Percentiles rank a stretch among this genome's conserved stretches.
phyloP scores from a whole-genome alignment of 2,113 vertebrate genomes.

The Phaethornis superciliosus region DNA sequence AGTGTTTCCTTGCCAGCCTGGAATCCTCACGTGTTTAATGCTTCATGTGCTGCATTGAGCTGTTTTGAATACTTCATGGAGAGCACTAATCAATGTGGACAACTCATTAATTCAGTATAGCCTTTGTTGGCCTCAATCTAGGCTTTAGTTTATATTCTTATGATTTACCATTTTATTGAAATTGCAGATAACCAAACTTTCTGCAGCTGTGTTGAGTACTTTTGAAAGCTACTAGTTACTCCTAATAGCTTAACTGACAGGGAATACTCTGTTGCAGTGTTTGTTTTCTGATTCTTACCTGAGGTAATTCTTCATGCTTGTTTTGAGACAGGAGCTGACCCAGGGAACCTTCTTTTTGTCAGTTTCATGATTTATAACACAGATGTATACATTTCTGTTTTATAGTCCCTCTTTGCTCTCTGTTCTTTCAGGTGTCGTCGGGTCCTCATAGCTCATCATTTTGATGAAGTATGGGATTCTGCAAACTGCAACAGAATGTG shows the following conservation, averaged over 20 bases:
- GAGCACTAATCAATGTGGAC: background rate
- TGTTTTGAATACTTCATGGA: background rate
- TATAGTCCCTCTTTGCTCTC: background rate
- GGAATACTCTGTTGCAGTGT: background rate
- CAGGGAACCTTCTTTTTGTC: background rate
- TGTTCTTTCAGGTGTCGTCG: conserved; percentile 86
- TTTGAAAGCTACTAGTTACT: background rate
- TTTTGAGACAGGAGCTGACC: background rate
- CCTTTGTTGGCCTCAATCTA: background rate
- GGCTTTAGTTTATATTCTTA: background rate
- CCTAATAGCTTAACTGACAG: background rate
- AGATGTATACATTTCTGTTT: background rate
- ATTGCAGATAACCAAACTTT: background rate
- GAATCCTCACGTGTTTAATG: background rate
- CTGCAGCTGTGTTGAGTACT: background rate
- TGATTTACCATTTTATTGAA: background rate
- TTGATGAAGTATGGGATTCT: conserved; percentile 95
- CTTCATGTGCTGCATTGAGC: background rate
- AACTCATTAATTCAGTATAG: background rate
- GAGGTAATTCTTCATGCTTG: background rate
- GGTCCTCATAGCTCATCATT: conserved; percentile 90
- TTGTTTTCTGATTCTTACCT: background rate
- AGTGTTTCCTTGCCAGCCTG: background rate
- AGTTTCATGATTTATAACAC: background rate
- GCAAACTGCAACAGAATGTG: conserved; percentile 91